Percentiles rank a stretch among this genome's conserved stretches.
These are phyloP conservation scores for Papilio dardanus DNA, from an alignment of 1,140 invertebrate genomes.

Conservation along the genomic window DNA sequence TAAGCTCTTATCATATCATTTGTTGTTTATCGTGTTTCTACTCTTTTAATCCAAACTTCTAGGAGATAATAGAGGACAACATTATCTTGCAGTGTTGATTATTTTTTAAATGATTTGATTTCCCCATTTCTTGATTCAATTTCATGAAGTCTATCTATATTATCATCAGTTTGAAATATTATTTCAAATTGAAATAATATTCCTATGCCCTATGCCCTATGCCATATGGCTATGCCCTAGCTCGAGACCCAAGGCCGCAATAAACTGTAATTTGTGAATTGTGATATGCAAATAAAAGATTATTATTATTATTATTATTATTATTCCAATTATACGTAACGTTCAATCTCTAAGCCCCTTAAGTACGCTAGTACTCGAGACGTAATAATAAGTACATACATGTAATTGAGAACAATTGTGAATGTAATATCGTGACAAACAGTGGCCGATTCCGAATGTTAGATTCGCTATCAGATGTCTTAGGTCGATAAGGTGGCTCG, in stretches of 20 bases:
- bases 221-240: no score
- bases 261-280: no score
- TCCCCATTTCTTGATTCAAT: background rate
- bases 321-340: background rate
- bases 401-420: constrained; percentile 39
- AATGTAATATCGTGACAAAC: constrained; percentile 41
- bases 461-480: constrained; percentile 68
- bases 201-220: no score
- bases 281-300: no score
- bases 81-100: background rate
- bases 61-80: background rate
- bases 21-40: background rate
- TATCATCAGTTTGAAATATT: no score
- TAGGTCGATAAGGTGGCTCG: constrained; percentile 66
- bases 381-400: constrained; percentile 32
- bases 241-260: no score
- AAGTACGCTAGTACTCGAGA: constrained; percentile 2
- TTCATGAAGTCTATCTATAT: no score
- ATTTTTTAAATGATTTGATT: background rate
- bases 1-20: background rate
- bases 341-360: background rate
- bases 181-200: no score
- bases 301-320: no score
- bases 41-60: background rate
- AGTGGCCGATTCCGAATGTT: constrained; percentile 55